Evolutionary conservation across 2,113 vertebrate genomes (phyloP), one percentile per base, ranked within the genome.

Genomic region (Salvelinus namaycush): DNA sequence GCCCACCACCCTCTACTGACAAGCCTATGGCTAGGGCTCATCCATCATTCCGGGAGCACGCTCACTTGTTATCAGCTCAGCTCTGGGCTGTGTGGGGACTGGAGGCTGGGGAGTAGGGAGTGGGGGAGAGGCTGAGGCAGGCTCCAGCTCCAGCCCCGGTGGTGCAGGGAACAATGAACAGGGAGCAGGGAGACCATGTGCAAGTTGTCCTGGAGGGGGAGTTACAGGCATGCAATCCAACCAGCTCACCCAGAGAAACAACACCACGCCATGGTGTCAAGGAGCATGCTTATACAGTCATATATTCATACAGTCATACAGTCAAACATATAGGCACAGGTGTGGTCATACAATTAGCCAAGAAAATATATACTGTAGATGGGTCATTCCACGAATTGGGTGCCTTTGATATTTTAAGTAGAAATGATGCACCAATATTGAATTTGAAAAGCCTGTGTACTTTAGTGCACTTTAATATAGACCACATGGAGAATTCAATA

Each of bases 121-220:
- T 39, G 57, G 70, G 79, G 77, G 9, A 7, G 22, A n/a, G 22
- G 22, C 62, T 64, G 65, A 22, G n/a, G 59, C 59, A 62, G n/a
- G n/a, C 59, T 62, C 7, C 20, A 62, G 59, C 5, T 24, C 20
- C 20, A 62, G 59, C n/a, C n/a, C 8, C 16, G n/a, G 59, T 22
- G 59, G 3, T 62, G n/a, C 14, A 71, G 14, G 5, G 48, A 24
- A 24, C 11, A 24, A 14, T 8, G 62, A 26, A 51, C 39, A 26
- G 69, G 79, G 85, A 76, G 87, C 66, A 20, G 29, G 70, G 70
- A 79, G 81, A 90, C 80, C 79, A 91, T 92, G 88, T 91, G 82
- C 90, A 64, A 79, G 83, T 91, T 85, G 91, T 91, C 93, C 93
- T 94, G 92, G 91, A 94, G 93, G 93, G 93, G 93, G 93, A 92